Evolutionary conservation across 1,140 invertebrate species (phyloP), one percentile per base, ranked within the genome.

Genomic region (Physella acuta): DNA sequence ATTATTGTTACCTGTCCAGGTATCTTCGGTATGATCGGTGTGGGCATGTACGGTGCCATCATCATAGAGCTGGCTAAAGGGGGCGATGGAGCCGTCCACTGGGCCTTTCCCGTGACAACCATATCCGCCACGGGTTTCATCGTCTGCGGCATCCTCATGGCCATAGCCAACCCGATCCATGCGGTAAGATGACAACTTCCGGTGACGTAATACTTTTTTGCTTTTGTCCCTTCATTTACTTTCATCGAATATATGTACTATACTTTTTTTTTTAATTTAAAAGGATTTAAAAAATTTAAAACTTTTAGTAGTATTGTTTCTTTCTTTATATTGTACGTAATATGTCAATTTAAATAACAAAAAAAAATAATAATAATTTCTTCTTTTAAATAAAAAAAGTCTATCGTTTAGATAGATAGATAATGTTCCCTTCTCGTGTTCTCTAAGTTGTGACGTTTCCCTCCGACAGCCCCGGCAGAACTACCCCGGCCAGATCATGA

Each of bases 71-170:
- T 33, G 5, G n/a, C 52, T 1, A 33, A 36, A n/a, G 4, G 56
- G 3, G 64, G 52, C 1, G 33, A 55, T 20, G 64, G 64, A 1
- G 11, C 33, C 3, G 52, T 67, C 20, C 64, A 67, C n/a, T 67
- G 64, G 64, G 64, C 64, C 2, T 56, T 67, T 30, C 52, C 52
- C 16, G 51, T 67, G 24, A 67, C 64, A 11, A 39, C 64, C 3
- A 33, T 11, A 2, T 26, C 64, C 5, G 64, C 56, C 17, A 55
- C 34, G 20, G 64, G 64, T n/a, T 1, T 67, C 1, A 67, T 56
- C 36, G 34, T 67, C 1, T 67, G 64, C 28, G 64, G 64, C 33
- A 67, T 67, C 20, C 5, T 67, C 0, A 67, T 67, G 64, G 64
- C 64, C 52, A 56, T 67, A 31, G 30, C 34, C 30, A 67, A 67